These are phyloP conservation scores for Artemia sinica DNA, from an alignment of 2,888 invertebrate species.

Conservation along the genomic window DNA sequence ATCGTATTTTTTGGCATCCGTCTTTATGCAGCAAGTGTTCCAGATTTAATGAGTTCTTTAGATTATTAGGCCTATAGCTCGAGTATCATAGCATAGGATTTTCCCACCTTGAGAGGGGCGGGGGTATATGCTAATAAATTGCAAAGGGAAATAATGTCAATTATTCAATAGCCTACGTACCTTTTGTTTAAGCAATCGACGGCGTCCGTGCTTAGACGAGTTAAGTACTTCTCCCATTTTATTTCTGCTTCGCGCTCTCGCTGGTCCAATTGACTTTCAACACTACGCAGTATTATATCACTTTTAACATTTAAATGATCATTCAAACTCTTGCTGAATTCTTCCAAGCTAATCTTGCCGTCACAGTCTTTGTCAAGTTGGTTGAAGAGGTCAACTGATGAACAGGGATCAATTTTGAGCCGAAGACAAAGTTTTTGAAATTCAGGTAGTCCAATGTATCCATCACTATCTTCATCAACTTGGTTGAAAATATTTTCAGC, in stretches of 20 bases:
- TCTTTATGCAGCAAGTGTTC: too few species aligned
- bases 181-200: background rate
- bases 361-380: conserved; percentile 34
- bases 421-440: conserved; percentile 7
- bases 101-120: too few species aligned
- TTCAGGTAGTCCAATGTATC: background rate
- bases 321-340: conserved; percentile 33
- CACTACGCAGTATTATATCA: too few species aligned
- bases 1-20: too few species aligned
- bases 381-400: conserved; percentile 31
- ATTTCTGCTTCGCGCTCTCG: background rate
- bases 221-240: conserved; percentile 3
- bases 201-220: background rate
- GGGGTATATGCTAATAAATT: too few species aligned
- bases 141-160: too few species aligned
- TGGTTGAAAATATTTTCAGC: background rate
- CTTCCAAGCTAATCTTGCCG: conserved; percentile 33
- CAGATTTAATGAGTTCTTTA: too few species aligned
- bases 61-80: too few species aligned
- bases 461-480: conserved; percentile 5
- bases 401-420: background rate
- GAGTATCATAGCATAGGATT: too few species aligned
- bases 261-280: background rate
- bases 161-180: background rate
- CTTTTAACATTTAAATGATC: conserved; percentile 26